Base-by-base conservation (phyloP, 2,113 vertebrate genomes). In the Dromaius novaehollandiae region DNA sequence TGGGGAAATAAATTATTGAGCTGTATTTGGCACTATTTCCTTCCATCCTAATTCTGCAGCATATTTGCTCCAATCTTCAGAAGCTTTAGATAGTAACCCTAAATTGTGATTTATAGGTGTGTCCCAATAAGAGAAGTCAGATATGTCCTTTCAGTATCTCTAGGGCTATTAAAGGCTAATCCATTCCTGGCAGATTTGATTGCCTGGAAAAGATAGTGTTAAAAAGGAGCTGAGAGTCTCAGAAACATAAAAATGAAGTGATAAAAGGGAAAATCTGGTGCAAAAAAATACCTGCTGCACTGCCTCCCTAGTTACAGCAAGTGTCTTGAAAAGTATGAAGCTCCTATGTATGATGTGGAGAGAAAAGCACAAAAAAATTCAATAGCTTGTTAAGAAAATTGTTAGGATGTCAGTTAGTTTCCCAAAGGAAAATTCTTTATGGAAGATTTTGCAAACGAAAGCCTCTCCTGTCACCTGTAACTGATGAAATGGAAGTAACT, bases 331-430 rank as follows among this genome's bases (percentile, higher is more conserved):
- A 98, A 96, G 6, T 77, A 77, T 71, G 58, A 94, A 78, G 18
- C n/a, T 70, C 36, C 64, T 56, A 25, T 71, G 16, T 48, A 69
- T 94, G 61, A 88, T 30, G 56, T n/a, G 36, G 90, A 86, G 69
- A 95, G n/a, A 82, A 93, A 93, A 93, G 16, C 34, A 69, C 17
- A 68, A 48, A 77, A 46, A 65, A 96, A 68, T 83, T 81, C 64
- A 93, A 86, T 70, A 95, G 2, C 20, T 93, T 86, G n/a, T 85
- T 97, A 94, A 88, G 80, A 93, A 95, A 95, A 96, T 70, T 69
- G 12, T 82, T 88, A 48, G 30, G 20, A 86, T 84, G 17, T 30
- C 68, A 86, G 25, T 46, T 90, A 55, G 36, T 50, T 83, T 53
- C 53, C 60, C 46, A 81, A 95, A 92, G 42, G 6, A 61, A 82